Evolutionary conservation across 1,140 invertebrate genomes (phyloP).

Genomic region (Heterodera schachtii): DNA sequence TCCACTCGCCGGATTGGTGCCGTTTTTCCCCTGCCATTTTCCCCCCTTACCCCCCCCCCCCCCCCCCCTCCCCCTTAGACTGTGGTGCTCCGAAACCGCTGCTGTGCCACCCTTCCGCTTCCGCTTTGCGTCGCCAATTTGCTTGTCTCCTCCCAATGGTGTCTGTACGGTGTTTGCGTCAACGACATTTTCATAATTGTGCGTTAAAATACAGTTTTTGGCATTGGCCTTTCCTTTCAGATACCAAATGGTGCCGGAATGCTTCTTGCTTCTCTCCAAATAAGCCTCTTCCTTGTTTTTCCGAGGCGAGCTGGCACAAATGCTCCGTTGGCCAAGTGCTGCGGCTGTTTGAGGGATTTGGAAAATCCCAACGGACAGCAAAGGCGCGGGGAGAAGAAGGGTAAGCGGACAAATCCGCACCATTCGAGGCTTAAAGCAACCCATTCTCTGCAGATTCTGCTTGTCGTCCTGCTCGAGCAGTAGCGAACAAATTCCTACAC

Average conservation of each 20-base stretch:
- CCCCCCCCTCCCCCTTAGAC: slow-evolving; percentile 12
- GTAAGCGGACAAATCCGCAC: slow-evolving; percentile 2
- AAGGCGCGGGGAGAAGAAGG: slow-evolving; percentile 27
- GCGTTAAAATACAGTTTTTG: not conserved
- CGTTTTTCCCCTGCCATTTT: not conserved
- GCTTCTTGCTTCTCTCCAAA: slow-evolving; percentile 57
- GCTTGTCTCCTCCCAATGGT: slow-evolving; percentile 63
- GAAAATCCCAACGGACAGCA: slow-evolving; percentile 19
- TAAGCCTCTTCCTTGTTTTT: slow-evolving; percentile 61
- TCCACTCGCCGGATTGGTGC: slow-evolving; percentile 58
- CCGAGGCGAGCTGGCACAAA: slow-evolving; percentile 38
- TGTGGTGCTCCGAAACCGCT: slow-evolving; percentile 55
- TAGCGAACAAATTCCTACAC: slow-evolving; percentile 23
- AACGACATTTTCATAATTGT: slow-evolving; percentile 60
- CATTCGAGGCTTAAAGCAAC: slow-evolving; percentile 3
- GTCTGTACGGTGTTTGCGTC: slow-evolving; percentile 60
- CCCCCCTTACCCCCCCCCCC: not conserved
- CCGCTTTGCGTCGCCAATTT: slow-evolving; percentile 63
- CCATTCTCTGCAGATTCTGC: slow-evolving; percentile 7
- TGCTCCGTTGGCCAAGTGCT: slow-evolving; percentile 49
- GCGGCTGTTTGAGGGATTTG: slow-evolving; percentile 30
- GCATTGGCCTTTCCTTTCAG: slow-evolving; percentile 30
- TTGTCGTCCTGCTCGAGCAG: slow-evolving; percentile 9
- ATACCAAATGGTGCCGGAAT: slow-evolving; percentile 60
- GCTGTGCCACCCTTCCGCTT: slow-evolving; percentile 54